These are phyloP conservation scores for Calcarius lapponicus DNA, from an alignment of 2,797 vertebrate species.

Conservation along the genomic window DNA sequence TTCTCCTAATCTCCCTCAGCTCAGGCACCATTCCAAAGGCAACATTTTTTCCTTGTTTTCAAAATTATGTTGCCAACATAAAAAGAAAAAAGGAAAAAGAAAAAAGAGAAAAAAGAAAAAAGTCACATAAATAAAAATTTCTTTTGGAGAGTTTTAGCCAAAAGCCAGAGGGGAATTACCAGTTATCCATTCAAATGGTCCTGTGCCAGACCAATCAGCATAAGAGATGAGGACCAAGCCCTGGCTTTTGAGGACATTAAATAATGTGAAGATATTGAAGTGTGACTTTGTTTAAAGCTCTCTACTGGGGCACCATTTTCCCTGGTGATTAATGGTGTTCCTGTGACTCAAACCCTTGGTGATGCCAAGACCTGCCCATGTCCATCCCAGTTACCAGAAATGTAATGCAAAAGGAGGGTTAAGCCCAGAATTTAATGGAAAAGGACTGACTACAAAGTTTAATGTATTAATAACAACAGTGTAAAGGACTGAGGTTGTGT, in stretches of 20 bases:
- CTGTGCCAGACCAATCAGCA: not conserved
- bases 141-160: not conserved
- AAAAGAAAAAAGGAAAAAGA: too few relatives aligned
- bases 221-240: not conserved
- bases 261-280: not conserved
- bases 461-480: not conserved
- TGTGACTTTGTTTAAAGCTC: not conserved
- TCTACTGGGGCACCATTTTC: not conserved
- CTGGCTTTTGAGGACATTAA: not conserved
- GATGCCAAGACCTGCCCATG: not conserved
- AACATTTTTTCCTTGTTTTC: not conserved
- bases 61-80: rapidly evolving
- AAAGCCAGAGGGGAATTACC: not conserved
- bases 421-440: not conserved
- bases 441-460: not conserved
- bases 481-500: not conserved
- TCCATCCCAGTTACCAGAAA: not conserved
- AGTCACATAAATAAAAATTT: not conserved
- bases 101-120: not conserved
- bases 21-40: not conserved
- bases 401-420: not conserved
- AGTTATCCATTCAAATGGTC: not conserved
- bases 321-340: not conserved
- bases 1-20: not conserved
- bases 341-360: not conserved